Conservation (phyloP, 2,113 vertebrate genomes). For the Catharus minimus region DNA sequence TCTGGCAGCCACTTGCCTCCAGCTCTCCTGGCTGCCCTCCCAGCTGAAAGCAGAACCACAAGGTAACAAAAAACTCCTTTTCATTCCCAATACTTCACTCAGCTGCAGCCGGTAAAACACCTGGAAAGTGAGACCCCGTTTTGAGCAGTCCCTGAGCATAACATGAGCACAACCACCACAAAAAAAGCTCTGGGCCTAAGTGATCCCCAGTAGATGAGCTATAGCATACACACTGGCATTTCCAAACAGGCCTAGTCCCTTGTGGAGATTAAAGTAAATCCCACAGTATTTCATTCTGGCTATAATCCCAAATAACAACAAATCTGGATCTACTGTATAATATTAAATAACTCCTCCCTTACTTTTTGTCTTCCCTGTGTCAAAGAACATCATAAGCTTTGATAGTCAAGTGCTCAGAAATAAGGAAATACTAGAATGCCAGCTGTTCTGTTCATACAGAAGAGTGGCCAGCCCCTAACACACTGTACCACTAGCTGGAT, state of each 20-base stretch:
- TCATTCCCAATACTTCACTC: background rate
- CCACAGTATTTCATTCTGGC: background rate
- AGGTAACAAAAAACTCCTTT: background rate
- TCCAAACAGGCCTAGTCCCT: background rate
- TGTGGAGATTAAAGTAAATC: slow-evolving; percentile 42
- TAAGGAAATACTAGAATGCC: background rate
- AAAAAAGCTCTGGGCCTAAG: background rate
- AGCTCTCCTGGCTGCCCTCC: background rate
- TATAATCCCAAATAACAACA: slow-evolving; percentile 41
- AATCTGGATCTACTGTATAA: background rate
- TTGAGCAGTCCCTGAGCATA: background rate
- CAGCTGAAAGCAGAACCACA: background rate
- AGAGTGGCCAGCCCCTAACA: background rate
- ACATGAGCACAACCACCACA: background rate
- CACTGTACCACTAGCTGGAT: background rate
- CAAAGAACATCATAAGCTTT: background rate
- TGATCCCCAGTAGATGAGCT: background rate
- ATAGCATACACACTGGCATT: background rate
- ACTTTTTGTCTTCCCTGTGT: background rate
- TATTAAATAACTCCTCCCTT: background rate
- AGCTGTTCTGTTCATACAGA: background rate
- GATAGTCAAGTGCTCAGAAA: background rate
- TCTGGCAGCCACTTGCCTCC: background rate
- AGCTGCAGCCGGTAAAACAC: background rate
- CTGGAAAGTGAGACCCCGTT: background rate